Evolutionary conservation across 2,113 vertebrate species (phyloP).

Genomic region (Sander vitreus): DNA sequence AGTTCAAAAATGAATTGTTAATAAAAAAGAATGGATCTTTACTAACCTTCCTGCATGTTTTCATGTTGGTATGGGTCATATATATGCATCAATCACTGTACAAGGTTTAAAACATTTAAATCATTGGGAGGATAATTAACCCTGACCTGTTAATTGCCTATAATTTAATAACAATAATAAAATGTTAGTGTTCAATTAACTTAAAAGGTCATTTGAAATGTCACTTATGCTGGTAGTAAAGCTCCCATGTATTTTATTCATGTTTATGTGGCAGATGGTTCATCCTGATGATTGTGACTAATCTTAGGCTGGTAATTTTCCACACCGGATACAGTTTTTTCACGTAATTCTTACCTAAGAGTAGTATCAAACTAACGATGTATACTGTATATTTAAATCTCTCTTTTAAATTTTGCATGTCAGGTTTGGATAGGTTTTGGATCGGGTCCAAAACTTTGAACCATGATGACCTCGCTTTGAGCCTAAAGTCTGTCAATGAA

Average conservation of each 20-base stretch:
- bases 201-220: slow-evolving; percentile 59
- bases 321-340: not conserved
- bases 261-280: slow-evolving; percentile 48
- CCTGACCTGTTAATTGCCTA: slow-evolving; percentile 45
- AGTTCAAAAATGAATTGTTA: slow-evolving; percentile 43
- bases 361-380: not conserved
- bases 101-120: slow-evolving; percentile 35
- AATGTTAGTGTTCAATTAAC: slow-evolving; percentile 57
- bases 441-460: not conserved
- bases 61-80: slow-evolving; percentile 6
- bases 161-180: slow-evolving; percentile 66
- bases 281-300: not conserved
- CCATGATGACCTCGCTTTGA: too few species aligned
- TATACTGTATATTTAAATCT: too few species aligned
- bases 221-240: slow-evolving; percentile 38
- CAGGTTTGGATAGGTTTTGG: too few species aligned
- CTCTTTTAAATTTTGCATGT: too few species aligned
- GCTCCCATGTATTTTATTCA: slow-evolving; percentile 20
- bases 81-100: slow-evolving; percentile 18
- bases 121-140: slow-evolving; percentile 51
- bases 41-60: slow-evolving; percentile 39
- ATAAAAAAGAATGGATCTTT: slow-evolving; percentile 24
- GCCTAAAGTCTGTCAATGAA: not conserved
- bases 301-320: not conserved
- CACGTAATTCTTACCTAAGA: too few species aligned